Conservation (phyloP, 2,888 invertebrate genomes). For the Agrotis clavis region DNA sequence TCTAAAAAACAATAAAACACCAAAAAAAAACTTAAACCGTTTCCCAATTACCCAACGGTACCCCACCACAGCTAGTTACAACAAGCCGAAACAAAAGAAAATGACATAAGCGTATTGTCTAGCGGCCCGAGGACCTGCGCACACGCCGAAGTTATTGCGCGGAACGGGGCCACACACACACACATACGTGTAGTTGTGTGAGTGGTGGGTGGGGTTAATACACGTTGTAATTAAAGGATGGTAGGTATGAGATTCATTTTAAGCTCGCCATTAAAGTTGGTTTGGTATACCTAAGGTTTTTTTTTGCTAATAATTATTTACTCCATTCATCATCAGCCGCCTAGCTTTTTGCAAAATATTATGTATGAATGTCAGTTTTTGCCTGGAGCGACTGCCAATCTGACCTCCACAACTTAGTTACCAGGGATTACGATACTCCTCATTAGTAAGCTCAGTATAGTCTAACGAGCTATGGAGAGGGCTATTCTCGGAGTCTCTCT, state of each 20-base stretch:
- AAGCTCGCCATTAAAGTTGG: background rate
- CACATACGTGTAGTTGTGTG: background rate
- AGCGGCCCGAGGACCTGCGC: slow-evolving; percentile 66
- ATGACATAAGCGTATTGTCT: slow-evolving; percentile 78
- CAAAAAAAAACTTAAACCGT: background rate
- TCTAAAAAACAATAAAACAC: background rate
- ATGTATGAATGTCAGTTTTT: too few species aligned
- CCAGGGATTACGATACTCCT: too few species aligned
- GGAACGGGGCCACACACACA: slow-evolving; percentile 66
- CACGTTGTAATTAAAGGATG: slow-evolving; percentile 54
- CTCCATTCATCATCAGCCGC: too few species aligned
- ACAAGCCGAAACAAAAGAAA: slow-evolving; percentile 71
- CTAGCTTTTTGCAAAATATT: too few species aligned
- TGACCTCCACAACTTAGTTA: too few species aligned
- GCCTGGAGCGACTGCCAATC: too few species aligned
- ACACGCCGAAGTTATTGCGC: slow-evolving; percentile 68
- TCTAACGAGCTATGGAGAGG: too few species aligned
- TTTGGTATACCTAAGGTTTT: background rate
- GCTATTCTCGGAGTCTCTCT: too few species aligned
- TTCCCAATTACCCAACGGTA: slow-evolving; percentile 54
- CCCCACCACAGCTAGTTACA: slow-evolving; percentile 58
- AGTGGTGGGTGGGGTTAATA: slow-evolving; percentile 61
- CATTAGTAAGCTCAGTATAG: too few species aligned
- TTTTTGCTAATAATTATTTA: too few species aligned
- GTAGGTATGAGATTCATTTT: slow-evolving; percentile 12